Base-by-base conservation (phyloP, 2,888 invertebrate genomes). In the Caenorhabditis zanzibari region DNA sequence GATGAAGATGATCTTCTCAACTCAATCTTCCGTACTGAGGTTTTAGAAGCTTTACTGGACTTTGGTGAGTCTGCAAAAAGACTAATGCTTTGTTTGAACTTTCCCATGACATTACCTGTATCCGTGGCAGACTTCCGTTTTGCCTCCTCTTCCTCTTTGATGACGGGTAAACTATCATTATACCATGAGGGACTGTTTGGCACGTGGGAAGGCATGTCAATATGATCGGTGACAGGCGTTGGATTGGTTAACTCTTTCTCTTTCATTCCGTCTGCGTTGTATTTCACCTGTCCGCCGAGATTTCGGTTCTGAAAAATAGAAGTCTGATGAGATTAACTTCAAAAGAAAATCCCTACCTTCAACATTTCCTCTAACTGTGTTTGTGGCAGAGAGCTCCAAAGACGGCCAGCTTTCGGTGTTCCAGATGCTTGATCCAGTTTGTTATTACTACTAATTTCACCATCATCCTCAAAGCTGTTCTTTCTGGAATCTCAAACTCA, bases 91-190 rank as follows among this genome's bases (percentile, higher is more conserved):
- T 14, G n/a, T 22, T 14, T 10, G n/a, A 59, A 28, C 24, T 66
- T n/a, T 4, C 22, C 24, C 56, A 19, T 19, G 5, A 47, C 6
- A 5, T 47, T 61, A 74, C 63, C 83, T n/a, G 83, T 75, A 12
- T 79, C 74, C 0, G 83, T 83, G 19, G 69, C 38, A 2, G 68
- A 69, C 47, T 26, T 49, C n/a, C 72, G 26, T 66, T 82, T 76
- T 0, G 80, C 76, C 24, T 79, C 80, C 16, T 86, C 87, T 44
- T 89, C 89, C 81, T 90, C 89, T 49, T 87, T 77, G 24, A 89
- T 89, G 1, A 89, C 86, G 10, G 87, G 87, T n/a, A 89, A 73
- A 71, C 84, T 81, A 10, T 89, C 89, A 59, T 86, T 87, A 32
- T 64, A 81, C 84, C 84, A 84, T 0, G 76, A 68, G 10, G 79